phyloP scores from a whole-genome alignment of 2,888 invertebrate genomes.

The Stenichneumon culpator region DNA sequence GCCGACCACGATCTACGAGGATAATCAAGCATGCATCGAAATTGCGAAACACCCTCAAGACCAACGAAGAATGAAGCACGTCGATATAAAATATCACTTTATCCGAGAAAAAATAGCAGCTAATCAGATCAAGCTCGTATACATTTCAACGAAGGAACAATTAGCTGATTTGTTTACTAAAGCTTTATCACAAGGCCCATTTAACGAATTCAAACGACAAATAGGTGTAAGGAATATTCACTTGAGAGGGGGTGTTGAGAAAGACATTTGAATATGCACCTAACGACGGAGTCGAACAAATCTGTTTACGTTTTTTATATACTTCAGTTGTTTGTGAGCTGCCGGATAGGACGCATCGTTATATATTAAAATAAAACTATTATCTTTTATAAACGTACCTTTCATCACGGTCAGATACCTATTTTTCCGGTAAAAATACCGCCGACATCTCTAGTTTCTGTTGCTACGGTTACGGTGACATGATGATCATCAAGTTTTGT shows the following conservation, averaged over 20 bases:
- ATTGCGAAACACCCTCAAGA: conserved; percentile 4
- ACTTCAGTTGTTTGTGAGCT: not conserved
- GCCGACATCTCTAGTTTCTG: too few relatives aligned
- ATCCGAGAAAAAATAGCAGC: conserved; percentile 36
- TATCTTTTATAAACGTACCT: not conserved
- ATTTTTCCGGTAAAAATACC: too few relatives aligned
- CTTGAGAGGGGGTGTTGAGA: not conserved
- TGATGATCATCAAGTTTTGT: too few relatives aligned
- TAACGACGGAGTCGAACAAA: not conserved
- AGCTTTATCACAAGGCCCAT: not conserved
- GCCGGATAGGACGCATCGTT: not conserved
- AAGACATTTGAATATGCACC: not conserved
- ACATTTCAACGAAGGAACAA: conserved; percentile 44
- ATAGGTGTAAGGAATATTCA: too few relatives aligned
- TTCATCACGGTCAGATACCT: not conserved
- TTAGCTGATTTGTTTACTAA: conserved; percentile 30
- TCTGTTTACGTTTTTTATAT: not conserved
- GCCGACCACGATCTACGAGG: not conserved
- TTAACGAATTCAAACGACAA: too few relatives aligned
- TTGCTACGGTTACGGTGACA: too few relatives aligned
- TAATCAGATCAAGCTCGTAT: conserved; percentile 32
- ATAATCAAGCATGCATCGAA: not conserved
- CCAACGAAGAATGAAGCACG: conserved; percentile 22
- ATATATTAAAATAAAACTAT: not conserved
- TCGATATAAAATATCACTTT: conserved; percentile 27